A percentile compares a stretch with the other conserved stretches of the same genome.
These are phyloP conservation scores for Fragum fragum DNA, from an alignment of 2,888 invertebrate genomes.

Conservation along the genomic window DNA sequence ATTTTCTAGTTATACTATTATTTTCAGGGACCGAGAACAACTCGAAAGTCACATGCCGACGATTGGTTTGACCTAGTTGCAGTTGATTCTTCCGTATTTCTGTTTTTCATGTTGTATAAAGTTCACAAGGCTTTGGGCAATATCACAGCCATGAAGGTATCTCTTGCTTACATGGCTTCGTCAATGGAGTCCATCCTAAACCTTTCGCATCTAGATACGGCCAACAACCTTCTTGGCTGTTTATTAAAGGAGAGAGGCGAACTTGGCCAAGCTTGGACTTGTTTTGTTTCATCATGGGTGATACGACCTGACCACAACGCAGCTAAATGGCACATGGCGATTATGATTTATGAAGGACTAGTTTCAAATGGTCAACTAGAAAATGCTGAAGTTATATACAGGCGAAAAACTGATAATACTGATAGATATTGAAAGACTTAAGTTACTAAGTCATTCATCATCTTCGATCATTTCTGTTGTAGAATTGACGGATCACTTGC, in stretches of 20 bases:
- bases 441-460: too few relatives aligned
- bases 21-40: constrained; percentile 1
- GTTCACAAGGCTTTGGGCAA: constrained; percentile 24
- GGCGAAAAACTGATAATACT: neutral
- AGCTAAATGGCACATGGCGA: constrained; percentile 45
- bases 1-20: too few relatives aligned
- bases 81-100: constrained; percentile 27
- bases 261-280: constrained; percentile 14
- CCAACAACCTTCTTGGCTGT: constrained; percentile 29
- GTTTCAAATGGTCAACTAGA: neutral
- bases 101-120: constrained; percentile 29
- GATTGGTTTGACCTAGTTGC: constrained; percentile 38
- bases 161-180: constrained; percentile 22
- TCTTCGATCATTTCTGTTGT: too few relatives aligned
- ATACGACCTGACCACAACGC: constrained; percentile 41
- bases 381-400: neutral
- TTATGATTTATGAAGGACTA: constrained; percentile 33
- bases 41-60: constrained; percentile 1
- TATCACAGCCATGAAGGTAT: neutral
- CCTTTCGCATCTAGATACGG: constrained; percentile 35
- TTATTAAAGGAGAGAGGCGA: constrained; percentile 35
- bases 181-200: constrained; percentile 13
- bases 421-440: too few relatives aligned
- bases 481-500: too few relatives aligned
- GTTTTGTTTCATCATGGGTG: constrained; percentile 23